These are phyloP conservation scores for Antechinus flavipes DNA, from an alignment of 2,113 vertebrate species.

Conservation along the genomic window DNA sequence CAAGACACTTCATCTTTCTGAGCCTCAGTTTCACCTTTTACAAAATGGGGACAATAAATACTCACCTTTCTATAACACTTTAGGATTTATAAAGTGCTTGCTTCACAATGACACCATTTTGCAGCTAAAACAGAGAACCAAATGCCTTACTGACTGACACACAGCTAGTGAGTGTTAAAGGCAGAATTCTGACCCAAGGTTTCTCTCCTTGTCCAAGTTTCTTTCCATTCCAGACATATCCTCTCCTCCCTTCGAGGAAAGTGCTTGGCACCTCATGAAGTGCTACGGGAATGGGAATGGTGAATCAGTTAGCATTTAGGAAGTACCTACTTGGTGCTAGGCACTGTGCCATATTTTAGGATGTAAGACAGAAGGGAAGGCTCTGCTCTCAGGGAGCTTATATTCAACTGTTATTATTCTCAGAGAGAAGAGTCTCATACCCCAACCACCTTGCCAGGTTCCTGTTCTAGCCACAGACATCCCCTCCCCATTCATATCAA, in stretches of 20 bases:
- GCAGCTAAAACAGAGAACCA: neutral
- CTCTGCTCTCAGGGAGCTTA: neutral
- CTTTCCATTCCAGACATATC: neutral
- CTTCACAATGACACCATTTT: neutral
- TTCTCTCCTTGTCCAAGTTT: neutral
- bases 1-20: neutral
- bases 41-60: neutral
- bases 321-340: neutral
- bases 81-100: neutral
- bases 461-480: neutral
- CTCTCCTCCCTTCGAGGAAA: neutral
- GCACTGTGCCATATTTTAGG: neutral
- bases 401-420: neutral
- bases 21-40: neutral
- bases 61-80: neutral
- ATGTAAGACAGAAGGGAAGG: neutral
- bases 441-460: neutral
- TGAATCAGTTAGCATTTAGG: neutral
- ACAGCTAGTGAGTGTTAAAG: neutral
- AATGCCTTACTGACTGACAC: neutral
- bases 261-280: neutral
- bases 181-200: neutral
- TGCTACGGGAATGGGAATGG: neutral
- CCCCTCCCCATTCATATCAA: neutral
- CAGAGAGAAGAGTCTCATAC: neutral